These are phyloP conservation scores for Coturnix japonica DNA, from an alignment of 2,113 vertebrate species.

Conservation along the genomic window DNA sequence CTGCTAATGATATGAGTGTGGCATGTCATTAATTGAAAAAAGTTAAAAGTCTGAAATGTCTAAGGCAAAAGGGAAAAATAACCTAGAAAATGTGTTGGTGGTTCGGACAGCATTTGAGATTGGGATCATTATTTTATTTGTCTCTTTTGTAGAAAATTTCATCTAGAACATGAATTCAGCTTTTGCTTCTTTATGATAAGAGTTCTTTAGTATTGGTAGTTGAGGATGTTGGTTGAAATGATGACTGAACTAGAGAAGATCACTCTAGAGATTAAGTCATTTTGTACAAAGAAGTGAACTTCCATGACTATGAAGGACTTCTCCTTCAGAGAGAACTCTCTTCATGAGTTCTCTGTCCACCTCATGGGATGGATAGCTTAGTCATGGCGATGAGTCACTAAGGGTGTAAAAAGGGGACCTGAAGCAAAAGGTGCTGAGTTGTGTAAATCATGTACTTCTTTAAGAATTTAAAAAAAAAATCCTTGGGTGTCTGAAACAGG, in stretches of 20 bases:
- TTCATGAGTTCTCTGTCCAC: neutral
- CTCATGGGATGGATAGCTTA: neutral
- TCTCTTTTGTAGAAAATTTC: neutral
- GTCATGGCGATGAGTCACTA: neutral
- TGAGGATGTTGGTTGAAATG: neutral
- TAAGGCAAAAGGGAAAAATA: neutral
- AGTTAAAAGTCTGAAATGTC: neutral
- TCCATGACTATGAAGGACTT: neutral
- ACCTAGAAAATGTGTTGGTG: neutral
- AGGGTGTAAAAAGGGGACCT: neutral
- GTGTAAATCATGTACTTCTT: neutral
- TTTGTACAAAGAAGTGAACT: neutral
- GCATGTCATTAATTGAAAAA: neutral
- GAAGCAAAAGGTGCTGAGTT: neutral
- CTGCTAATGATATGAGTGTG: neutral
- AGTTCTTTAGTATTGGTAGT: neutral
- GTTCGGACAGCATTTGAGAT: neutral
- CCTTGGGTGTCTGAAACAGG: neutral
- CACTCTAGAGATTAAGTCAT: neutral
- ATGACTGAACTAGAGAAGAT: neutral
- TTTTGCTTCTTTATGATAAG: neutral
- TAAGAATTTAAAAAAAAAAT: neutral
- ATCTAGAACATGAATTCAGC: neutral
- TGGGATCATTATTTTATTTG: neutral
- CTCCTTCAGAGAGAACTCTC: neutral